Percentiles rank a stretch among this genome's conserved stretches.
phyloP scores from a whole-genome alignment of 2,888 invertebrate species.

The Drosophila parthenogenetica region DNA sequence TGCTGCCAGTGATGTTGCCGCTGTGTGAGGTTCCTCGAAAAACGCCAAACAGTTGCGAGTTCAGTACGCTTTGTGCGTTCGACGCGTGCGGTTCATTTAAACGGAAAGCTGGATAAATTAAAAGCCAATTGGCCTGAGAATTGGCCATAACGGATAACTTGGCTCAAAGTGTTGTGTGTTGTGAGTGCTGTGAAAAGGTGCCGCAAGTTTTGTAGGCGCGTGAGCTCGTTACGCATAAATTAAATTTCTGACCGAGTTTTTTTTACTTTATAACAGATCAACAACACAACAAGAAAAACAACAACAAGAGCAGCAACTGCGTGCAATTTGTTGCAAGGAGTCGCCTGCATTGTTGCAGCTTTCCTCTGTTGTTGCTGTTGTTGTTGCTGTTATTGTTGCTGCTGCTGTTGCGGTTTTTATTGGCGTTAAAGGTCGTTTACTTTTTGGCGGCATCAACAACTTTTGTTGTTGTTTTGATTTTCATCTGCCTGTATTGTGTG shows the following conservation, averaged over 20 bases:
- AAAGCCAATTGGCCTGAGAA: slow-evolving; percentile 22
- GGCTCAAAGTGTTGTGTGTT: slow-evolving; percentile 26
- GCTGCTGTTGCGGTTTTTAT: slow-evolving; percentile 68
- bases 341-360: slow-evolving; percentile 63
- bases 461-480: slow-evolving; percentile 79
- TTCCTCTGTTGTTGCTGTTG: slow-evolving; percentile 53
- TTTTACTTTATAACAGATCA: slow-evolving; percentile 57
- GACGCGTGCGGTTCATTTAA: slow-evolving; percentile 77
- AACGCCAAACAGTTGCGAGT: slow-evolving; percentile 56
- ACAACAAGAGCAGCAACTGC: slow-evolving; percentile 31
- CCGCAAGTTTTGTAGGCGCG: slow-evolving; percentile 74
- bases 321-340: slow-evolving; percentile 74
- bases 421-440: slow-evolving; percentile 84
- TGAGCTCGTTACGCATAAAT: slow-evolving; percentile 81
- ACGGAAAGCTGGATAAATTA: slow-evolving; percentile 54
- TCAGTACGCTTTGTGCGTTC: slow-evolving; percentile 84
- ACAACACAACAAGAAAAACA: slow-evolving; percentile 37
- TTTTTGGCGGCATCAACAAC: slow-evolving; percentile 83
- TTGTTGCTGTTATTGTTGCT: slow-evolving; percentile 7
- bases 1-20: slow-evolving; percentile 34
- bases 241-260: slow-evolving; percentile 75
- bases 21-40: slow-evolving; percentile 65
- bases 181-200: slow-evolving; percentile 57
- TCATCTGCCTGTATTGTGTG: slow-evolving; percentile 66
- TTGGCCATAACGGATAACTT: slow-evolving; percentile 53